Evolutionary conservation across 2,888 invertebrate species (phyloP).

Genomic region (Hypomecis atomaria): DNA sequence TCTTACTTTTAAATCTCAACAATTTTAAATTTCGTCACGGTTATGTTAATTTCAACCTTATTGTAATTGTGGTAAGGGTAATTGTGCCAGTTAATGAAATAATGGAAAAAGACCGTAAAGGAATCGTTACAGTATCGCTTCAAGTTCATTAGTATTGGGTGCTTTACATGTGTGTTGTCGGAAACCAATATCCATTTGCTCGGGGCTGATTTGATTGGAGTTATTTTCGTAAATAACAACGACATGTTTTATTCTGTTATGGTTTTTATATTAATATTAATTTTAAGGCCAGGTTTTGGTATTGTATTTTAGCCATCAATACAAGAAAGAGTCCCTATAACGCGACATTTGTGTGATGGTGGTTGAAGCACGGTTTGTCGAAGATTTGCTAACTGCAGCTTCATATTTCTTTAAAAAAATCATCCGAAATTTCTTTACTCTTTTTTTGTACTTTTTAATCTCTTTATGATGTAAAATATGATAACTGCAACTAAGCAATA

Average conservation of each 20-base stretch:
- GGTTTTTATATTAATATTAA: constrained; percentile 3
- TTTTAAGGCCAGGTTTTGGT: neutral
- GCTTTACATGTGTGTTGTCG: constrained; percentile 78
- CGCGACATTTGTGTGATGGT: no score
- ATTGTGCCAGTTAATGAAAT: constrained; percentile 32
- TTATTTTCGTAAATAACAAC: constrained; percentile 62
- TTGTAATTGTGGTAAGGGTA: constrained; percentile 24
- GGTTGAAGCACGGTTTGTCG: no score
- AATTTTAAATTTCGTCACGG: constrained; percentile 22
- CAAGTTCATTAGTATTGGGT: constrained; percentile 65
- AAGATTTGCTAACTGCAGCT: no score
- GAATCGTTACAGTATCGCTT: constrained; percentile 49
- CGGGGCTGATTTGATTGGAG: constrained; percentile 71
- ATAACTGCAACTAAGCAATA: no score
- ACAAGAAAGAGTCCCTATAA: no score
- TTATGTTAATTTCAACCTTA: constrained; percentile 40
- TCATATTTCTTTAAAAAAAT: no score
- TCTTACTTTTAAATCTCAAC: constrained; percentile 46
- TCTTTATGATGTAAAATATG: no score
- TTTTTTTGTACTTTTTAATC: no score
- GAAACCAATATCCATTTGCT: constrained; percentile 78
- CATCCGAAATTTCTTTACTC: no score
- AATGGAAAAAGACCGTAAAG: constrained; percentile 34
- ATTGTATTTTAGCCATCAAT: no score
- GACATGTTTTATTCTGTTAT: constrained; percentile 29